Evolutionary conservation across 1,140 invertebrate species (phyloP).

Genomic region (Physella acuta): DNA sequence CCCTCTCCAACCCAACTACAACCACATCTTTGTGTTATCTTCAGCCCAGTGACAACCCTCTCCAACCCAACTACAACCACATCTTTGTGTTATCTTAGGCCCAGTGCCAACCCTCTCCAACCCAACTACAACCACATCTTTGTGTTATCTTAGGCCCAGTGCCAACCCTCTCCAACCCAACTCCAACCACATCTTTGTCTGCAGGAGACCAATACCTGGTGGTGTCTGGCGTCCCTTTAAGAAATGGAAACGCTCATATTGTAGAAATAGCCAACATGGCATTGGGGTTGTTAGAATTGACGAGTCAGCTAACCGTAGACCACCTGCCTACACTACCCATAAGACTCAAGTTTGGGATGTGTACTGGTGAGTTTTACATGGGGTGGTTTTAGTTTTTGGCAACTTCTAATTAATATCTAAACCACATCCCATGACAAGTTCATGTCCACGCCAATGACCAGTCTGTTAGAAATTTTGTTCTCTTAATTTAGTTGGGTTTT

Average conservation of each 20-base stretch:
- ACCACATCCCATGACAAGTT: not conserved
- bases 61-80: no score
- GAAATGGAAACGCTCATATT: slow-evolving; percentile 75
- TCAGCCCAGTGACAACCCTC: no score
- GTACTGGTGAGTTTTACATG: not conserved
- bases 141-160: no score
- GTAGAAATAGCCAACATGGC: slow-evolving; percentile 87
- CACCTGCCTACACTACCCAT: not conserved
- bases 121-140: no score
- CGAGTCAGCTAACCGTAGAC: not conserved
- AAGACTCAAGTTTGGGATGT: not conserved
- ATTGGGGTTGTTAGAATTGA: slow-evolving; percentile 70
- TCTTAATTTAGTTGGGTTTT: no score
- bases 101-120: no score
- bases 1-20: no score
- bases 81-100: no score
- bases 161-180: no score
- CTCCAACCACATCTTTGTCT: no score
- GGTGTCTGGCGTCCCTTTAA: slow-evolving; percentile 81
- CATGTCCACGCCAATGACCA: not conserved
- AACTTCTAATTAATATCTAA: not conserved
- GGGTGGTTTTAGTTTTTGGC: not conserved
- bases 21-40: no score
- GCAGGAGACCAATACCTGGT: slow-evolving; percentile 73
- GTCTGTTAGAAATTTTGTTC: not conserved